These are phyloP conservation scores for Meghimatium bilineatum DNA, from an alignment of 2,888 invertebrate species.

Conservation along the genomic window DNA sequence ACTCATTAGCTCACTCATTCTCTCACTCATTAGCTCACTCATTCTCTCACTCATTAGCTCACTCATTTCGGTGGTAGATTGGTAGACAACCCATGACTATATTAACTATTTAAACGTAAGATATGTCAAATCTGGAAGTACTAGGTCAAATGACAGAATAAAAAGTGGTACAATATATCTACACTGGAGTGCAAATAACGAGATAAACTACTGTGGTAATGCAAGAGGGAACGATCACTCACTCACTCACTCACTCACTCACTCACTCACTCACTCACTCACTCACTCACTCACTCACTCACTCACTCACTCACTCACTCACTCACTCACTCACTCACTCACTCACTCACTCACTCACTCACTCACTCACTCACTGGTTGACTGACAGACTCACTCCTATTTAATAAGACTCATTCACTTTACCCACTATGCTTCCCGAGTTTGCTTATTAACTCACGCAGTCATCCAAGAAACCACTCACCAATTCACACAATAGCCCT, in stretches of 20 bases:
- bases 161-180: too few relatives aligned
- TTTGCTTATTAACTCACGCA: background rate
- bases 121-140: too few relatives aligned
- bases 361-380: background rate
- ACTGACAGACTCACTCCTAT: too few relatives aligned
- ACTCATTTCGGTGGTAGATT: too few relatives aligned
- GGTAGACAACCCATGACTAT: too few relatives aligned
- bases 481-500: background rate
- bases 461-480: background rate
- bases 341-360: constrained; percentile 6
- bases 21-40: background rate
- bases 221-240: too few relatives aligned
- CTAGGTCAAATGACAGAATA: too few relatives aligned
- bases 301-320: background rate
- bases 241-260: too few relatives aligned
- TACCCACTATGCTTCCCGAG: background rate
- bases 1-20: background rate
- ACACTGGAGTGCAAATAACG: too few relatives aligned
- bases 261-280: background rate
- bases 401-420: background rate
- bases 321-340: background rate
- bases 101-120: too few relatives aligned
- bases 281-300: background rate
- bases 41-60: background rate
- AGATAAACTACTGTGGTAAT: too few relatives aligned